Evolutionary conservation across 2,888 invertebrate species (phyloP).

Genomic region (Apotomis turbidana): DNA sequence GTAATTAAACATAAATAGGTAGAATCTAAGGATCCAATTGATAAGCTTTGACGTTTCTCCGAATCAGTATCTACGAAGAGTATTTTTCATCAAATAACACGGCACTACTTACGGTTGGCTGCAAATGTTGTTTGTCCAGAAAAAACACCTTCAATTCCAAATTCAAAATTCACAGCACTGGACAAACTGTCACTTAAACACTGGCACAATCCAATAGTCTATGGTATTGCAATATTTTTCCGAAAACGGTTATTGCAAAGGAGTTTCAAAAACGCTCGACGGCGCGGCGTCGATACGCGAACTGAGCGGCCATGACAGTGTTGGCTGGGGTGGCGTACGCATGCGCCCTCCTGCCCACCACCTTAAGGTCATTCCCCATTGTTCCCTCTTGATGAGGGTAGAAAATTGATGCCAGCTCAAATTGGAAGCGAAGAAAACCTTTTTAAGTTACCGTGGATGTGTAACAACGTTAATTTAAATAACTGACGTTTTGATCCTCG

Average conservation of each 20-base stretch:
- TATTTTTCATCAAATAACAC: slow-evolving; percentile 45
- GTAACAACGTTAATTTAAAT: slow-evolving; percentile 40
- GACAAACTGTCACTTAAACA: slow-evolving; percentile 47
- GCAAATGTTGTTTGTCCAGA: slow-evolving; percentile 57
- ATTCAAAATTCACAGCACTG: slow-evolving; percentile 35
- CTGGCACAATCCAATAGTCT: slow-evolving; percentile 39
- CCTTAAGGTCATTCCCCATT: slow-evolving; percentile 74
- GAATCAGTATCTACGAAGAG: slow-evolving; percentile 42
- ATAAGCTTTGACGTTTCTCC: slow-evolving; percentile 7
- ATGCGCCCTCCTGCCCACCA: slow-evolving; percentile 61
- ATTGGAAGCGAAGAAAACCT: slow-evolving; percentile 62
- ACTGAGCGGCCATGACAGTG: slow-evolving; percentile 80
- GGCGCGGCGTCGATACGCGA: slow-evolving; percentile 73
- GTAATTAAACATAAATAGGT: no score
- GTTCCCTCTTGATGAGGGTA: slow-evolving; percentile 59
- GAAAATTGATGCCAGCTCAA: slow-evolving; percentile 54
- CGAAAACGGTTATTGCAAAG: slow-evolving; percentile 26
- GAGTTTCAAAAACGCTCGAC: slow-evolving; percentile 55
- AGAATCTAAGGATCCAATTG: no score
- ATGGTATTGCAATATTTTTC: slow-evolving; percentile 32
- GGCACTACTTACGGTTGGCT: slow-evolving; percentile 65
- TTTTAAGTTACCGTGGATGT: slow-evolving; percentile 49
- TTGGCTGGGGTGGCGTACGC: slow-evolving; percentile 68
- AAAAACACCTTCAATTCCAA: slow-evolving; percentile 49
- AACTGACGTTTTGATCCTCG: slow-evolving; percentile 30